Evolutionary conservation across 2,797 vertebrate genomes (phyloP).

Genomic region (Sebastes matsubarae): DNA sequence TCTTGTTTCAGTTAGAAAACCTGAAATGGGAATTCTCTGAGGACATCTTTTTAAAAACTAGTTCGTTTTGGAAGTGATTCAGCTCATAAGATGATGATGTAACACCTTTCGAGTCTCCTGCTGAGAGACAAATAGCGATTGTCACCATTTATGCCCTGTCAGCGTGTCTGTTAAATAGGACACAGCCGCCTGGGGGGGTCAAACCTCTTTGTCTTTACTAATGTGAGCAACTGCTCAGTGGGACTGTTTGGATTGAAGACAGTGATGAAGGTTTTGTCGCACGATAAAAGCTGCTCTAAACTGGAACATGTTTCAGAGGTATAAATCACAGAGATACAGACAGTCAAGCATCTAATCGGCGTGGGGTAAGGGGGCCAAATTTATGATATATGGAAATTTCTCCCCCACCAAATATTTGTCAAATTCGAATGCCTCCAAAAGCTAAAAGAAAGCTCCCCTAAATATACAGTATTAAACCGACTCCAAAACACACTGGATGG

Average conservation of each 20-base stretch:
- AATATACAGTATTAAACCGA: neutral
- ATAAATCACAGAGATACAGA: conserved; percentile 8
- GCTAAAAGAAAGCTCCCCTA: neutral
- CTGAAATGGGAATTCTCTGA: neutral
- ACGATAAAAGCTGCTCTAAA: conserved; percentile 14
- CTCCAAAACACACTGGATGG: neutral
- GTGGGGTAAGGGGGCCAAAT: neutral
- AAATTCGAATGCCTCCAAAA: neutral
- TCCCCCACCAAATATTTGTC: neutral
- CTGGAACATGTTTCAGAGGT: neutral
- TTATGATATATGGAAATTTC: neutral
- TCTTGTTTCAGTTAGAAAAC: neutral
- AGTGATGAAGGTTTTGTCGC: conserved; percentile 29
- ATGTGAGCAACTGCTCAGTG: conserved; percentile 39
- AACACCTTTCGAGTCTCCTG: conserved; percentile 44
- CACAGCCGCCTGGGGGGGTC: conserved; percentile 28
- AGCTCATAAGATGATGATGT: conserved; percentile 40
- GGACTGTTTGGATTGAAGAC: conserved; percentile 44
- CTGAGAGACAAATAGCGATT: conserved; percentile 63
- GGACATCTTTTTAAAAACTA: conserved; percentile 9
- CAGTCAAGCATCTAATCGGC: neutral
- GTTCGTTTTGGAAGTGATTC: neutral
- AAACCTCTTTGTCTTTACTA: conserved; percentile 41
- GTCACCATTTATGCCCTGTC: conserved; percentile 52
- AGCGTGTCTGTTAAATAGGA: conserved; percentile 54